A percentile compares a stretch with the other conserved stretches of the same genome.
Conservation (phyloP, 1,140 invertebrate species). For the Ptiloglossa arizonensis region DNA sequence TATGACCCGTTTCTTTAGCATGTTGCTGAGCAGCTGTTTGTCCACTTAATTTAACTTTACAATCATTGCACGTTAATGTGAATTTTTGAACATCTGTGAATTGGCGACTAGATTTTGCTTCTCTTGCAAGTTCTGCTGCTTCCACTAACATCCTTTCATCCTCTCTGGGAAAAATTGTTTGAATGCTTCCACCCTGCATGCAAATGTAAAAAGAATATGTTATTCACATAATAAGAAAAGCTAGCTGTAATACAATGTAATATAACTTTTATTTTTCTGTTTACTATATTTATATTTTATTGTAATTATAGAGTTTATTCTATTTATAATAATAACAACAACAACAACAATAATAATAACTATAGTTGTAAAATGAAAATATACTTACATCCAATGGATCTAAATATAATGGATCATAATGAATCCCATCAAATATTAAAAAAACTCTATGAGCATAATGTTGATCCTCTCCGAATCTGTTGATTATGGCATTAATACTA, state of each 20-base stretch:
- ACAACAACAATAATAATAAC: no score
- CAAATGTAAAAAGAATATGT: constrained; percentile 53
- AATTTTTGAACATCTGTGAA: constrained; percentile 95
- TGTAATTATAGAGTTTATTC: no score
- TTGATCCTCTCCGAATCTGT: constrained; percentile 96
- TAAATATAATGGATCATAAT: constrained; percentile 96
- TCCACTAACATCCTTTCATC: constrained; percentile 88
- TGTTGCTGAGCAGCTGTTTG: constrained; percentile 91
- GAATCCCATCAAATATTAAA: constrained; percentile 97
- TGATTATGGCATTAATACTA: constrained; percentile 93
- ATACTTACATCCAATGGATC: constrained; percentile 86
- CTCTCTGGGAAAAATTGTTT: constrained; percentile 90
- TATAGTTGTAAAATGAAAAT: not conserved
- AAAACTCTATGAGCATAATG: constrained; percentile 92
- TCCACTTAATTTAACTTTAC: constrained; percentile 88
- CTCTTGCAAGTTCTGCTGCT: constrained; percentile 91
- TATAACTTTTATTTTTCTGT: no score
- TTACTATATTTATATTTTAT: no score
- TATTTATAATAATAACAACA: no score
- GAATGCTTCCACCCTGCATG: constrained; percentile 85
- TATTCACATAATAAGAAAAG: no score
- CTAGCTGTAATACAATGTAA: no score
- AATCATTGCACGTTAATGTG: constrained; percentile 90
- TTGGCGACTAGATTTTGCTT: constrained; percentile 93
- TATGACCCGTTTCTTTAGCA: constrained; percentile 92